Conservation (phyloP, 2,113 vertebrate species). For the Trochalopteron elliotii region DNA sequence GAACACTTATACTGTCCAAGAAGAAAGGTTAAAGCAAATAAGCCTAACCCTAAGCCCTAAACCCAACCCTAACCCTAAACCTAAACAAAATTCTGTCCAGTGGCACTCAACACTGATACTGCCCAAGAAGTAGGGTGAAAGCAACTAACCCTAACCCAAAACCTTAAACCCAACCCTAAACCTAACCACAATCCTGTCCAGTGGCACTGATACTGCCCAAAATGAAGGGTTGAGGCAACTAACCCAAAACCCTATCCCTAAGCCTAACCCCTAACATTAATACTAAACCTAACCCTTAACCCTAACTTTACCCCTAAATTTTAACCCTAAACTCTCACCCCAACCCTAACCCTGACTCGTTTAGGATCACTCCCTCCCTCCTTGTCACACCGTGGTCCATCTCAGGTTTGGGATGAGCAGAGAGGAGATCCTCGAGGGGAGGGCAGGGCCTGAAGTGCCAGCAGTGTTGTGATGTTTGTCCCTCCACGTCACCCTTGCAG, state of each 20-base stretch:
- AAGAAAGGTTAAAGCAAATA: background rate
- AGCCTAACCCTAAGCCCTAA: background rate
- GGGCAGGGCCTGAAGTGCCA: background rate
- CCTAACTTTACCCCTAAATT: background rate
- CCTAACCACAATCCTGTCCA: no score
- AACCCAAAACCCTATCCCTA: background rate
- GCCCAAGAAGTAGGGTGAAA: background rate
- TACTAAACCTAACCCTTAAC: background rate
- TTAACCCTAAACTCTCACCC: background rate
- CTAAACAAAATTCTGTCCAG: fast-evolving
- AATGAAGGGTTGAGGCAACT: background rate
- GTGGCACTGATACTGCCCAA: background rate
- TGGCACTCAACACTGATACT: background rate
- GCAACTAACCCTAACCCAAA: background rate
- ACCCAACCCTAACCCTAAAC: background rate
- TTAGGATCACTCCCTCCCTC: background rate
- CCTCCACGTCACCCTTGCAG: fast-evolving
- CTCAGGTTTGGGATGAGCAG: fast-evolving
- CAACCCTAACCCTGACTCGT: background rate
- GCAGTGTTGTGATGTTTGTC: fast-evolving
- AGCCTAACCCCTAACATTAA: background rate
- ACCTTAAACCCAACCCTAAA: background rate
- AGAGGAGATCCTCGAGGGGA: no score
- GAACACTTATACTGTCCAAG: background rate
- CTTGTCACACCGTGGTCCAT: fast-evolving